phyloP scores from a whole-genome alignment of 1,140 invertebrate species.

The Lanistes nyassanus region DNA sequence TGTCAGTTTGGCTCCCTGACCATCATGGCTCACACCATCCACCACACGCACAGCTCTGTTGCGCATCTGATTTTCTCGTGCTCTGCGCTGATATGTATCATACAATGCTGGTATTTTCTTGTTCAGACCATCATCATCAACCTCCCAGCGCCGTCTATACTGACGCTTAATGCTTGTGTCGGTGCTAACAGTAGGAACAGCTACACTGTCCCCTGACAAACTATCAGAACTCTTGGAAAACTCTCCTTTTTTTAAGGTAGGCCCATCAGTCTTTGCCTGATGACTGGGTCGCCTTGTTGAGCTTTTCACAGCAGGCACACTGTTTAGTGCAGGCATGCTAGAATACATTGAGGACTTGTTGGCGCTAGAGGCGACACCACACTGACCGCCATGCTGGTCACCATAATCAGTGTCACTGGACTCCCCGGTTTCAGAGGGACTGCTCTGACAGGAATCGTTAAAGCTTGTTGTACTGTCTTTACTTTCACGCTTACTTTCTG shows the following conservation, averaged over 20 bases:
- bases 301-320: slow-evolving; percentile 14
- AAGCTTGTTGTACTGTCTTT: too few relatives aligned
- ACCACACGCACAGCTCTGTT: slow-evolving; percentile 22
- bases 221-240: slow-evolving; percentile 12
- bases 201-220: background rate
- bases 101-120: slow-evolving; percentile 42
- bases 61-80: slow-evolving; percentile 30
- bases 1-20: slow-evolving; percentile 30
- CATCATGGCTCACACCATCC: background rate
- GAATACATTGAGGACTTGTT: slow-evolving; percentile 19
- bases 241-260: background rate
- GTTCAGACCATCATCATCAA: slow-evolving; percentile 6
- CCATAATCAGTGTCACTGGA: background rate
- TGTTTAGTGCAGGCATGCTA: slow-evolving; percentile 23
- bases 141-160: slow-evolving; percentile 23
- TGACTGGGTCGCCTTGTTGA: background rate
- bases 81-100: slow-evolving; percentile 39
- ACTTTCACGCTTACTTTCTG: too few relatives aligned
- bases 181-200: background rate
- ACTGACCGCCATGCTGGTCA: background rate
- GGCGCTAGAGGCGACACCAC: background rate
- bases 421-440: background rate
- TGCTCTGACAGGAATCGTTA: background rate
- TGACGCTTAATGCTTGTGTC: background rate
- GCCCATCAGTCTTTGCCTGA: background rate